Base-by-base conservation (phyloP, 1,140 invertebrate genomes). In the Drosophila setifemur region DNA sequence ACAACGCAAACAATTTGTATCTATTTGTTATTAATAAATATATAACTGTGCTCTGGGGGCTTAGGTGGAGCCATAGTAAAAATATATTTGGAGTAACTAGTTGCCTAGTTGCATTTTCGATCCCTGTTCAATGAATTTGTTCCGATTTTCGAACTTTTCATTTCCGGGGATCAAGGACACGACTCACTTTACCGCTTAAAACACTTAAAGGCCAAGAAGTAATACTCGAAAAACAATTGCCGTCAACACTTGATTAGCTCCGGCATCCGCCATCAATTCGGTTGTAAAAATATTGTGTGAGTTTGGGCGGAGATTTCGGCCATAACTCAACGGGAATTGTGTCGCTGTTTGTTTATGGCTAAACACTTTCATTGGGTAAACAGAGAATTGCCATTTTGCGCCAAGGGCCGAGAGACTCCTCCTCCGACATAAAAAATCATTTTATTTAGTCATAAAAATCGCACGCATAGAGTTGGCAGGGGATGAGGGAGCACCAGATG, bases 371-470 rank as follows among this genome's bases (percentile, higher is more conserved):
- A 35, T 16, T 47, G 47, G 39, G 52, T 63, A 83, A 82, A 83
- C 73, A 73, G 55, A 78, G 53, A 78, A 78, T 78, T 85, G 79
- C 52, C 79, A 74, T 73, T 83, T 83, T 70, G 68, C 16, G 77
- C 58, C 77, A 76, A 63, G 74, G 71, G 60, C 40, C 43, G 25
- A n/a, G 25, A n/a, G 79, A 72, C 40, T 29, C 25, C 28, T 12
- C 42, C 35, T 29, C 3, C 29, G 31, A 42, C 33, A 29, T 61
- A 33, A 73, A 60, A 82, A 83, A 85, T 53, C 69, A 70, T 83
- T 77, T 82, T 82, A 83, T 83, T 85, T 74, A 83, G 78, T 66
- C 79, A 78, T 83, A 78, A 83, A 82, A 85, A 78, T 78, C 50
- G 57, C 70, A 57, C 69, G 69, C 53, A 71, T 73, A 64, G 75